Evolutionary conservation across 2,888 invertebrate species (phyloP).

Genomic region (Merodon equestris): DNA sequence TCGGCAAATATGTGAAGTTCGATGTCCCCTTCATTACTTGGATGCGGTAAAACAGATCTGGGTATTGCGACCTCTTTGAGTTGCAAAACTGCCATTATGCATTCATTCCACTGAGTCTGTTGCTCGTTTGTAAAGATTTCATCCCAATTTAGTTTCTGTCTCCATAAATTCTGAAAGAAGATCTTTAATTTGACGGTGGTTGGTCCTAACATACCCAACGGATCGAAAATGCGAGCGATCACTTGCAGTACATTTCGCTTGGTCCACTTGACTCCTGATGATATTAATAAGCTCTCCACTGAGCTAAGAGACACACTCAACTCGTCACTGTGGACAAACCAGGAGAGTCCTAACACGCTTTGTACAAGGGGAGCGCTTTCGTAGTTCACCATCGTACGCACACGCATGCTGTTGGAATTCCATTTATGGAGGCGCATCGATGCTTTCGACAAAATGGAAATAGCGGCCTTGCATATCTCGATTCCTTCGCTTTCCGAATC

Average conservation of each 20-base stretch:
- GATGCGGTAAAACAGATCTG: too few relatives aligned
- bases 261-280: not conserved
- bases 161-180: conserved; percentile 4
- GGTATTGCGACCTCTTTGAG: conserved; percentile 23
- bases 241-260: conserved; percentile 8
- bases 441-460: not conserved
- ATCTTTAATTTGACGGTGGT: conserved; percentile 11
- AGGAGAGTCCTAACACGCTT: too few relatives aligned
- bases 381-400: too few relatives aligned
- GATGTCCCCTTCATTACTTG: too few relatives aligned
- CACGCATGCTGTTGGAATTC: not conserved
- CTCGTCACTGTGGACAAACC: conserved; percentile 1
- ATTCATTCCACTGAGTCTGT: conserved; percentile 17
- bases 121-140: too few relatives aligned
- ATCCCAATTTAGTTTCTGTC: conserved; percentile 15
- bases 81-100: too few relatives aligned
- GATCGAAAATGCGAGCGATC: conserved; percentile 9
- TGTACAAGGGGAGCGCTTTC: too few relatives aligned
- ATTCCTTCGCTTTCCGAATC: conserved; percentile 2
- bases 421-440: not conserved
- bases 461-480: not conserved
- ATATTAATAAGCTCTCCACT: too few relatives aligned
- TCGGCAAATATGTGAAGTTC: conserved; percentile 19
- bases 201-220: conserved; percentile 11
- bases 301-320: not conserved